These are phyloP conservation scores for Lasioglossum figueresi DNA, from an alignment of 2,888 invertebrate genomes.

Conservation along the genomic window DNA sequence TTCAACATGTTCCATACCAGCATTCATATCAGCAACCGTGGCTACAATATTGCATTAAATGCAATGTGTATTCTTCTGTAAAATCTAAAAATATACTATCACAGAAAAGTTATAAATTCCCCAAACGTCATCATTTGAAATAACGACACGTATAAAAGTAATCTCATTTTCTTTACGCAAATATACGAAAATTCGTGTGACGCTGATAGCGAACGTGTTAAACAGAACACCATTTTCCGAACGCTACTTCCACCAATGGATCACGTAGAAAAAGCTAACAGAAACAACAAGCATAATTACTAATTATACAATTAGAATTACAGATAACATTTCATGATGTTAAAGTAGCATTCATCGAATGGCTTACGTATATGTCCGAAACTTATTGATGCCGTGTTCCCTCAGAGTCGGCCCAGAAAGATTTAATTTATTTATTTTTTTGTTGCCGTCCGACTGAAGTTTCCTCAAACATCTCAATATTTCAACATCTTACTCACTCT, in stretches of 20 bases:
- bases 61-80: not conserved
- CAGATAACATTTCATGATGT: not conserved
- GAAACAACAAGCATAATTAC: not conserved
- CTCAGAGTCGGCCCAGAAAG: not conserved
- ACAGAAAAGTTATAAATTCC: not conserved
- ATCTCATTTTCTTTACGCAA: not conserved
- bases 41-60: not conserved
- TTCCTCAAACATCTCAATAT: constrained; percentile 54
- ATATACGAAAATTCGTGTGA: not conserved
- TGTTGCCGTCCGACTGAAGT: not conserved
- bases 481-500: constrained; percentile 68
- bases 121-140: not conserved
- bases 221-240: not conserved
- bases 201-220: not conserved
- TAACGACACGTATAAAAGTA: not conserved
- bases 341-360: not conserved
- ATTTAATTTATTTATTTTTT: not conserved
- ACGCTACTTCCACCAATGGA: not conserved
- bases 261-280: not conserved
- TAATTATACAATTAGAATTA: not conserved
- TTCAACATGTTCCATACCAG: not conserved
- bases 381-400: not conserved
- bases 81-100: not conserved
- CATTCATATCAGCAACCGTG: not conserved
- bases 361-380: not conserved